A percentile compares a stretch with the other conserved stretches of the same genome.
Conservation (phyloP, 2,888 invertebrate genomes). For the Conistra vaccinii region DNA sequence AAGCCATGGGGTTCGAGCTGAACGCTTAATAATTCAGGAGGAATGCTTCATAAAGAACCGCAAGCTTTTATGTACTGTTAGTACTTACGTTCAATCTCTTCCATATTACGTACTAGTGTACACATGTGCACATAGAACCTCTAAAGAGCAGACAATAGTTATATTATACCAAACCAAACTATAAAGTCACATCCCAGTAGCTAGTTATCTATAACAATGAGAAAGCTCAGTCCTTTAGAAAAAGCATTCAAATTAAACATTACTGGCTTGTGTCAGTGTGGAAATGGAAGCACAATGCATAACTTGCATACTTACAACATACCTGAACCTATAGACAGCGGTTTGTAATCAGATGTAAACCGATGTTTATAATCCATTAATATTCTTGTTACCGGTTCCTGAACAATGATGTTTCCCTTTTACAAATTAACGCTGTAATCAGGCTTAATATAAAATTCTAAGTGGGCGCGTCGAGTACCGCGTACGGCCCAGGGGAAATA, state of each 20-base stretch:
- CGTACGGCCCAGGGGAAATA: slow-evolving; percentile 24
- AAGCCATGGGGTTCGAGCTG: not conserved
- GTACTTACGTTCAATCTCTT: not conserved
- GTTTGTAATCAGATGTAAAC: not conserved
- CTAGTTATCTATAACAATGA: too few species aligned
- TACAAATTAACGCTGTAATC: slow-evolving; percentile 33
- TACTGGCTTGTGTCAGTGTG: not conserved
- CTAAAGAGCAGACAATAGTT: too few species aligned
- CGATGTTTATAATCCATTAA: not conserved
- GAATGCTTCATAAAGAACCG: slow-evolving; percentile 4
- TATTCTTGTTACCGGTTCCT: not conserved
- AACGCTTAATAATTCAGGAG: not conserved
- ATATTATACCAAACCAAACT: too few species aligned
- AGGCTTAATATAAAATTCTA: slow-evolving; percentile 27
- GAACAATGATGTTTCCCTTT: slow-evolving; percentile 16
- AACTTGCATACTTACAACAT: not conserved
- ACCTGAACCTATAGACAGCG: not conserved
- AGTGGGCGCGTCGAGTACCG: not conserved
- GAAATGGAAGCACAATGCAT: not conserved
- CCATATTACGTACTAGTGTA: not conserved
- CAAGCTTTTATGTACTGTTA: not conserved
- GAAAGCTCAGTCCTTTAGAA: too few species aligned
- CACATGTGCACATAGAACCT: too few species aligned
- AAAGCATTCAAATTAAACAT: too few species aligned
- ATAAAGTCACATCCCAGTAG: not conserved